These are phyloP conservation scores for Coleophora flavipennella DNA, from an alignment of 2,888 invertebrate genomes.

Conservation along the genomic window DNA sequence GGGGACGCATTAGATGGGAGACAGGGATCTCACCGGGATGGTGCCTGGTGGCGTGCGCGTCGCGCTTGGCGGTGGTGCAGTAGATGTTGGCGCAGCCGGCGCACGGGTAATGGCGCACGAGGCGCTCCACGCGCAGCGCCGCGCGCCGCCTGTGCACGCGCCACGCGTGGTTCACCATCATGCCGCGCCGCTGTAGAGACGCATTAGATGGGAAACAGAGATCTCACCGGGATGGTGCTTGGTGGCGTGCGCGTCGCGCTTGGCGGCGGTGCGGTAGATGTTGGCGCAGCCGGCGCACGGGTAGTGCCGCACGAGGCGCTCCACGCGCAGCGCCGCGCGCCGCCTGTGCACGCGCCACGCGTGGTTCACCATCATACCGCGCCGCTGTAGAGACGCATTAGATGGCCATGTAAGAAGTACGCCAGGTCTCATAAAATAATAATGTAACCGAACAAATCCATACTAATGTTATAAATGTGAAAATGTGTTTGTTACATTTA, in stretches of 20 bases:
- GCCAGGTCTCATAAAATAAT: too few species aligned
- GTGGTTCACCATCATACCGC: not conserved
- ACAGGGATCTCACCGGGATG: constrained; percentile 76
- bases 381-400: not conserved
- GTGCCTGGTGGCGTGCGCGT: constrained; percentile 84
- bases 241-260: constrained; percentile 85
- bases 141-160: not conserved
- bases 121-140: constrained; percentile 54
- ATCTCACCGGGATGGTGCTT: constrained; percentile 84
- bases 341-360: not conserved
- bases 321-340: constrained; percentile 10
- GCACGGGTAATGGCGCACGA: constrained; percentile 86
- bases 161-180: not conserved
- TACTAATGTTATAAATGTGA: too few species aligned
- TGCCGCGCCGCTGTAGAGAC: not conserved
- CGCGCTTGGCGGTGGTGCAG: constrained; percentile 87
- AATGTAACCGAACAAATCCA: too few species aligned
- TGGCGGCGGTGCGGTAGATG: constrained; percentile 87
- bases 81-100: constrained; percentile 88
- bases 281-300: constrained; percentile 90
- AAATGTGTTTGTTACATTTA: too few species aligned
- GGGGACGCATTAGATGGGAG: constrained; percentile 5
- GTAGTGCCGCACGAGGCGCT: constrained; percentile 83
- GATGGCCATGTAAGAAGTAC: too few species aligned
- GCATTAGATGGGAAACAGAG: too few species aligned